Base-by-base conservation (phyloP, 2,797 vertebrate genomes). In the Sparus aurata region DNA sequence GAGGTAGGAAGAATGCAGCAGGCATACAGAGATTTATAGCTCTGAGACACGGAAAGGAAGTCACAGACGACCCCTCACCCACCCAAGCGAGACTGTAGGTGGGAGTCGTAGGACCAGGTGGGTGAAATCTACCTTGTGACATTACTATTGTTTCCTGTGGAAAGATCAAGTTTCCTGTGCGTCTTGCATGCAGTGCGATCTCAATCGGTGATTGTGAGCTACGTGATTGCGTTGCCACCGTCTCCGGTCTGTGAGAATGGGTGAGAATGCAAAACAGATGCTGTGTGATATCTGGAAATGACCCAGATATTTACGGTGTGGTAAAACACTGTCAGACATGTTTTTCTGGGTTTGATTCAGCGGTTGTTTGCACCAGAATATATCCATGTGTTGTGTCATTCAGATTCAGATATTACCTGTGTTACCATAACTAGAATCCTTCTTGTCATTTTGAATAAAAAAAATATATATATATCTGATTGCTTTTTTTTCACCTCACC, bases 141-240 rank as follows among this genome's bases (percentile, higher is more conserved):
- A 38, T 13, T 43, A 41, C 62, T 65, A 64, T 46, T 20, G 60
- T 73, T 90, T 91, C 90, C 91, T 91, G 90, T 87, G 82, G 57
- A 85, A 91, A 85, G 45, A 58, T 45, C 11, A 68, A 16, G 27
- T 85, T 86, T 92, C 84, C 80, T 87, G 65, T 25, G n/a, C 27
- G 20, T 16, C 55, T 1, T 50, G n/a, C 11, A 4, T 27, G 1
- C n/a, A 20, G 2, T 45, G 16, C 38, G 5, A 58, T 49, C 53
- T 74, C 11, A 43, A n/a, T 60, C 22, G 27, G 46, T 58, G 20
- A 0, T 27, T 11, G 20, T 22, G 15, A 13, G 4, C 49, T 1
- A 15, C 8, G 16, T 1, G 46, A 59, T 38, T 22, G 52, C 34
- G 22, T 25, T 53, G 3, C 12, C 3, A 7, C 5, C 57, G 45